Conservation (phyloP, 30 jellyfish, hydroid and myxozoan genomes). For the Euphysa ruthae region DNA sequence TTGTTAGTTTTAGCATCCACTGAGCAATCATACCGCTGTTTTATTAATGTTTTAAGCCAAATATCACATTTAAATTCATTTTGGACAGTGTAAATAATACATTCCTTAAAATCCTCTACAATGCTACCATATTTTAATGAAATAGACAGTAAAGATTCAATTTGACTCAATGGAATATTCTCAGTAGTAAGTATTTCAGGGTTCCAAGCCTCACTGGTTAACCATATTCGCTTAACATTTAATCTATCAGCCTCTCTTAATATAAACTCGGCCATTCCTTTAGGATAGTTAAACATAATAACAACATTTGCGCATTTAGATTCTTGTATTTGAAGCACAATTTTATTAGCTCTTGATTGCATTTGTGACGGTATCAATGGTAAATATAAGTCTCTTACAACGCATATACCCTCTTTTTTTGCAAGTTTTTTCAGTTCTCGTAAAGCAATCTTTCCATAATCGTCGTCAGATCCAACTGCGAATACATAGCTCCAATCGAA, state of each 20-base stretch:
- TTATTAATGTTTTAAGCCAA: conserved; percentile 50
- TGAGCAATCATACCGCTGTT: conserved; percentile 17
- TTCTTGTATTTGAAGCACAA: conserved; percentile 22
- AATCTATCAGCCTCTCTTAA: conserved; percentile 59
- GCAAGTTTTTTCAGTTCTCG: conserved; percentile 48
- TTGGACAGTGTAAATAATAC: conserved; percentile 24
- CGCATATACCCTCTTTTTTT: conserved; percentile 52
- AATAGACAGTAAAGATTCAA: conserved; percentile 12
- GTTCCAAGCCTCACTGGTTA: conserved; percentile 91
- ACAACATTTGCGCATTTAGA: conserved; percentile 53
- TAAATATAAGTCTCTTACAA: conserved; percentile 47
- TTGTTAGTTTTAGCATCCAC: not conserved
- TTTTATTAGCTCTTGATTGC: conserved; percentile 9
- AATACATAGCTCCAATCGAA: conserved; percentile 66
- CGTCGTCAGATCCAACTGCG: conserved; percentile 92
- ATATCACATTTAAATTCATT: conserved; percentile 40
- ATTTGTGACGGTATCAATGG: not conserved
- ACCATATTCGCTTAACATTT: conserved; percentile 48
- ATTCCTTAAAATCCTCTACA: conserved; percentile 36
- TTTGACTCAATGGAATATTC: not conserved
- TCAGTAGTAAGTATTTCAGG: conserved; percentile 26
- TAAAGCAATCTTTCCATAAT: conserved; percentile 73
- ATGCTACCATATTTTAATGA: conserved; percentile 16
- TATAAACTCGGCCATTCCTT: conserved; percentile 49
- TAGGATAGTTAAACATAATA: conserved; percentile 50